Evolutionary conservation across 2,113 vertebrate genomes (phyloP).

Genomic region (Neolamprologus brichardi): DNA sequence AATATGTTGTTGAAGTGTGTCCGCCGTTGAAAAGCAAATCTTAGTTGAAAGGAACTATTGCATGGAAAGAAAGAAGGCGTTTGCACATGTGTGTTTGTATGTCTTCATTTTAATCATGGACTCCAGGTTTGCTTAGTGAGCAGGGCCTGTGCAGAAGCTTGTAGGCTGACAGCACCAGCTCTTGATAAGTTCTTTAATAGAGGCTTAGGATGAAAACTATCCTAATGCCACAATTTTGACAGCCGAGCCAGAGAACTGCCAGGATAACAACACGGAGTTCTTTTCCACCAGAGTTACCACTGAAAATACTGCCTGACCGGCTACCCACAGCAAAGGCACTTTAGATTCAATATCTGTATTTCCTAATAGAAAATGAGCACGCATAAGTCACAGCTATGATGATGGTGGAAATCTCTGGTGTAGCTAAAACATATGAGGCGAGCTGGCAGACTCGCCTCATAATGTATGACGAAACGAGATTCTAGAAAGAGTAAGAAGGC

Average conservation of each 20-base stretch:
- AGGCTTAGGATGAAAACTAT: slow-evolving; percentile 28
- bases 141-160: slow-evolving; percentile 14
- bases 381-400: background rate
- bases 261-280: background rate
- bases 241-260: background rate
- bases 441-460: background rate
- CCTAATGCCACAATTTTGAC: slow-evolving; percentile 28
- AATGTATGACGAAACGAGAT: background rate
- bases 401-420: background rate
- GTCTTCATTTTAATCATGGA: slow-evolving; percentile 15
- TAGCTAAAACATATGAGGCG: background rate
- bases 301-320: background rate
- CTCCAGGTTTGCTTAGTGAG: slow-evolving; percentile 29
- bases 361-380: background rate
- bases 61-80: background rate
- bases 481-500: background rate
- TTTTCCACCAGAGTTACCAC: background rate
- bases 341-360: background rate
- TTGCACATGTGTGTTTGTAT: background rate
- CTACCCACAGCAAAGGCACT: background rate
- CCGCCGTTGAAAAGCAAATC: slow-evolving; percentile 11
- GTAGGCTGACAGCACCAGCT: background rate
- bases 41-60: background rate
- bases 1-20: slow-evolving; percentile 7
- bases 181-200: slow-evolving; percentile 28